A percentile compares a stretch with the other conserved stretches of the same genome.
Evolutionary conservation across 2,797 vertebrate genomes (phyloP).

Genomic region (Poeciliopsis presidionis): DNA sequence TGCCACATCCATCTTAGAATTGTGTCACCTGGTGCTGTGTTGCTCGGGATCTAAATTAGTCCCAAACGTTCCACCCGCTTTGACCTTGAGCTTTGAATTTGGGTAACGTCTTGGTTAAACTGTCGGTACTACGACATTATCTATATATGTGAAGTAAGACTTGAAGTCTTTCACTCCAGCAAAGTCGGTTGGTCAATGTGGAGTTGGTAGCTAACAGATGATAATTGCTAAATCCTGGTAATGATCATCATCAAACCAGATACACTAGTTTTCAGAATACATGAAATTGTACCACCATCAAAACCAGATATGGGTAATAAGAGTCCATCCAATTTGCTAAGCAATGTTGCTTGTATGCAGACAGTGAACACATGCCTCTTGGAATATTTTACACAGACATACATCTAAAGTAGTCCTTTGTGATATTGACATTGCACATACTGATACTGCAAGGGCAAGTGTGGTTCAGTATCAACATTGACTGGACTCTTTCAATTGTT

Average conservation of each 20-base stretch:
- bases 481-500: background rate
- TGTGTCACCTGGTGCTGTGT: constrained; percentile 41
- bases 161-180: background rate
- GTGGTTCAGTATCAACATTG: background rate
- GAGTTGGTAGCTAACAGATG: background rate
- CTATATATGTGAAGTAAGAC: background rate
- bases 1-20: constrained; percentile 25
- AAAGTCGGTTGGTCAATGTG: background rate
- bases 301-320: background rate
- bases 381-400: background rate
- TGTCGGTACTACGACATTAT: background rate
- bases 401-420: background rate
- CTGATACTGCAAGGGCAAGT: background rate
- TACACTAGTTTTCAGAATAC: background rate
- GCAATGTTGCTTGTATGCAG: background rate
- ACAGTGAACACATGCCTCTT: background rate
- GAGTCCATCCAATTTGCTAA: background rate
- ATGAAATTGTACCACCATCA: background rate
- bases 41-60: constrained; percentile 36
- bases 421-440: background rate
- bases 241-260: background rate
- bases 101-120: background rate
- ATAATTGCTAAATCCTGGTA: background rate
- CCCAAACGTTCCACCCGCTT: constrained; percentile 19
- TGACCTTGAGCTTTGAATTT: background rate